Evolutionary conservation across 1,140 invertebrate genomes (phyloP).

Genomic region (Drosophila quadrilineata): DNA sequence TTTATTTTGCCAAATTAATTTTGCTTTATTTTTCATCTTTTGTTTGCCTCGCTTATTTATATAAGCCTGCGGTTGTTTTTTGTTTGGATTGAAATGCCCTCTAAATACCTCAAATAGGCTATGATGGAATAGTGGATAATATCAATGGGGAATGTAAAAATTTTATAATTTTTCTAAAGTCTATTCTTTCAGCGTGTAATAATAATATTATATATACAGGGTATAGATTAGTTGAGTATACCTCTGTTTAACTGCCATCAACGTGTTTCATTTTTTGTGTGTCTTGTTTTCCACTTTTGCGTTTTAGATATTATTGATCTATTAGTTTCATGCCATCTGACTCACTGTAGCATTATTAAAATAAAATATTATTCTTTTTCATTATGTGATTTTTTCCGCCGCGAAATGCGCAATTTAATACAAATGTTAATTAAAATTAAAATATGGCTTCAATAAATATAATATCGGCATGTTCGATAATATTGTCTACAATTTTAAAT

Average conservation of each 20-base stretch:
- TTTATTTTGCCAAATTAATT: constrained; percentile 33
- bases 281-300: not conserved
- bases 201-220: too few relatives aligned
- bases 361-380: too few relatives aligned
- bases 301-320: constrained; percentile 2
- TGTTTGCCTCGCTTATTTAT: constrained; percentile 18
- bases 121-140: too few relatives aligned
- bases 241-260: too few relatives aligned
- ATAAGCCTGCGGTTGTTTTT: constrained; percentile 17
- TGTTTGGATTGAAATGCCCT: too few relatives aligned
- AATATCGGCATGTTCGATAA: not conserved
- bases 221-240: too few relatives aligned
- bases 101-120: too few relatives aligned
- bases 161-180: too few relatives aligned
- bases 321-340: not conserved
- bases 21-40: constrained; percentile 8
- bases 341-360: not conserved
- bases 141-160: too few relatives aligned
- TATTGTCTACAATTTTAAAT: not conserved
- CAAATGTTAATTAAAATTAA: not conserved
- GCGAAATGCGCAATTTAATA: not conserved
- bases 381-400: not conserved
- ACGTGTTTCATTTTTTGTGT: too few relatives aligned
- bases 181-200: too few relatives aligned
- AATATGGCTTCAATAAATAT: not conserved